These are phyloP conservation scores for Camponotus fellah DNA, from an alignment of 2,888 invertebrate genomes.

Conservation along the genomic window DNA sequence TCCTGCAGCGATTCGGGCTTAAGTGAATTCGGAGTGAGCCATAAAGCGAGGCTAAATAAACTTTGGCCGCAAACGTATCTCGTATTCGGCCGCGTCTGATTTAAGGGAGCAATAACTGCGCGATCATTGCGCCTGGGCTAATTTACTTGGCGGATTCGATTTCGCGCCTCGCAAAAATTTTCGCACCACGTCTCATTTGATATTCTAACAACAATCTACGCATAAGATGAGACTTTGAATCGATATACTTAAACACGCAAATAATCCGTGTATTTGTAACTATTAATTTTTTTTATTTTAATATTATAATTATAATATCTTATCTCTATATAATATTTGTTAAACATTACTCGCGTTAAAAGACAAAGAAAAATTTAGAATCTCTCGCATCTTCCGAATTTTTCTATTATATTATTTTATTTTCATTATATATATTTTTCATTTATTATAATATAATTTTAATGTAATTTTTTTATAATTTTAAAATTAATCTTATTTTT, in stretches of 20 bases:
- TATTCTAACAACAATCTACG: slow-evolving; percentile 12
- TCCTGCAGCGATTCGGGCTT: slow-evolving; percentile 80
- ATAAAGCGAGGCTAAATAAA: slow-evolving; percentile 84
- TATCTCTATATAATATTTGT: neutral
- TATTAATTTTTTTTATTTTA: neutral
- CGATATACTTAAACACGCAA: neutral
- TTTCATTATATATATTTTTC: neutral
- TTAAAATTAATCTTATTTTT: neutral
- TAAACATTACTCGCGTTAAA: neutral
- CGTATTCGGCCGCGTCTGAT: slow-evolving; percentile 68
- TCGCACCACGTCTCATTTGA: slow-evolving; percentile 32
- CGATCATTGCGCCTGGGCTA: slow-evolving; percentile 54
- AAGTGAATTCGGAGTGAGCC: slow-evolving; percentile 83
- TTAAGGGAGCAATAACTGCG: slow-evolving; percentile 69
- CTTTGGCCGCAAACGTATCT: slow-evolving; percentile 72
- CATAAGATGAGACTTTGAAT: neutral
- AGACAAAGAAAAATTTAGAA: neutral
- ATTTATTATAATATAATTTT: slow-evolving; percentile 18
- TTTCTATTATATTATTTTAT: neutral
- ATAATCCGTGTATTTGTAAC: neutral
- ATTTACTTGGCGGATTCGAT: slow-evolving; percentile 50
- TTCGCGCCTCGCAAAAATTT: slow-evolving; percentile 53
- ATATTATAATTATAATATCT: neutral
- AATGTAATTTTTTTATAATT: neutral
- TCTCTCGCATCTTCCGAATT: neutral